Conservation (phyloP, 2,888 invertebrate species). For the Acrobasis repandana region DNA sequence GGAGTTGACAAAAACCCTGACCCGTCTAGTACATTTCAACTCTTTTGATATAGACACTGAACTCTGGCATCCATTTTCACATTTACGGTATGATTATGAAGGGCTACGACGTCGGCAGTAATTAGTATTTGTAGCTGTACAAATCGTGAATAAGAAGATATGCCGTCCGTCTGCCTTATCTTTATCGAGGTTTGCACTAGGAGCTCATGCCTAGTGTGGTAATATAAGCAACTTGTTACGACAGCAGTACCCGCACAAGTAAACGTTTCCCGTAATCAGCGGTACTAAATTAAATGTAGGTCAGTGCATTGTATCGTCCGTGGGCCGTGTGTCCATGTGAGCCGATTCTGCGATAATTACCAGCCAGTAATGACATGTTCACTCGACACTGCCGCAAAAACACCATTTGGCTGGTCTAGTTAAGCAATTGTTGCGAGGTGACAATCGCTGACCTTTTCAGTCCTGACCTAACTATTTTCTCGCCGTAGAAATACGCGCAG, state of each 20-base stretch:
- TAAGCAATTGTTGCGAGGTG: constrained; percentile 6
- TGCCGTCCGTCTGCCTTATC: too few species aligned
- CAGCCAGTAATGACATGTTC: background rate
- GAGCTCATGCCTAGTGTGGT: background rate
- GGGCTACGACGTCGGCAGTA: too few species aligned
- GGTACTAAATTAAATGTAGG: constrained; percentile 3
- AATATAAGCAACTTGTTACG: background rate
- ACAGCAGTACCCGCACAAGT: too few species aligned
- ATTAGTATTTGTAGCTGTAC: too few species aligned
- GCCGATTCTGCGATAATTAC: constrained; percentile 9
- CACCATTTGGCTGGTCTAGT: background rate
- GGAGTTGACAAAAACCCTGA: too few species aligned
- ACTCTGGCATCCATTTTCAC: too few species aligned
- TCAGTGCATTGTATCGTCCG: background rate
- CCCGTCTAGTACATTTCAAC: too few species aligned
- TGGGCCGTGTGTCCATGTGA: background rate
- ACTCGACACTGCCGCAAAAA: background rate
- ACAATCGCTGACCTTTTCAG: background rate
- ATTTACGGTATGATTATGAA: too few species aligned
- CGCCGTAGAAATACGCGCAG: background rate
- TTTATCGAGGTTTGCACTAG: too few species aligned
- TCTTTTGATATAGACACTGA: too few species aligned
- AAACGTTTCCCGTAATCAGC: background rate
- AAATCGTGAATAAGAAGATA: too few species aligned
- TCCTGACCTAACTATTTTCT: background rate